Conservation (phyloP, 1,140 invertebrate genomes). For the Papilio glaucus region DNA sequence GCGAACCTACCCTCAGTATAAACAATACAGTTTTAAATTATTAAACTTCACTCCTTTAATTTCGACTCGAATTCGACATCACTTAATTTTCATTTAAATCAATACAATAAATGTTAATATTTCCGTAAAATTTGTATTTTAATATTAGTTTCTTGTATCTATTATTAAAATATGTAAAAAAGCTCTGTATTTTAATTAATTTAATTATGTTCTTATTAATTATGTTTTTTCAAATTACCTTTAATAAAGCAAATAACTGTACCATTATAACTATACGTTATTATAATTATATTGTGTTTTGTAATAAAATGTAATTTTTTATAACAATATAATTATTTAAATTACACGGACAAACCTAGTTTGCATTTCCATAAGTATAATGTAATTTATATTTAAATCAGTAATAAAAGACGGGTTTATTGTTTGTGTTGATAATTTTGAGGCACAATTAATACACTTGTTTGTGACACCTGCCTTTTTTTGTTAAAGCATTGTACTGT, state of each 20-base stretch:
- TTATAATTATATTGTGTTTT: too few relatives aligned
- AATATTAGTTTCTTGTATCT: background rate
- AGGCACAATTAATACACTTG: too few relatives aligned
- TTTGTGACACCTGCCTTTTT: too few relatives aligned
- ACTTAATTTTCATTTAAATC: background rate
- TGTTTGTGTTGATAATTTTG: too few relatives aligned
- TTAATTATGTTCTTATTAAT: background rate
- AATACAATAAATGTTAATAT: background rate
- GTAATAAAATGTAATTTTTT: too few relatives aligned
- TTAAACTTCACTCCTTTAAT: too few relatives aligned
- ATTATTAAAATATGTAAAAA: background rate
- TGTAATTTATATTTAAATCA: background rate
- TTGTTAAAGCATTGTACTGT: constrained; percentile 2
- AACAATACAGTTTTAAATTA: too few relatives aligned
- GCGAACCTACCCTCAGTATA: too few relatives aligned
- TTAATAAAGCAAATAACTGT: background rate
- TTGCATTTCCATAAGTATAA: background rate
- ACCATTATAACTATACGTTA: too few relatives aligned
- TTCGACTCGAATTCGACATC: too few relatives aligned
- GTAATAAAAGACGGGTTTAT: too few relatives aligned
- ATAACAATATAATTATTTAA: background rate
- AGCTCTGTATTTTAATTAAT: background rate
- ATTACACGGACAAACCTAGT: background rate
- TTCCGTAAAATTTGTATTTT: background rate
- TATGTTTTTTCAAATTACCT: background rate